Base-by-base conservation (phyloP, 2,888 invertebrate species). In the Osedax frankpressi region DNA sequence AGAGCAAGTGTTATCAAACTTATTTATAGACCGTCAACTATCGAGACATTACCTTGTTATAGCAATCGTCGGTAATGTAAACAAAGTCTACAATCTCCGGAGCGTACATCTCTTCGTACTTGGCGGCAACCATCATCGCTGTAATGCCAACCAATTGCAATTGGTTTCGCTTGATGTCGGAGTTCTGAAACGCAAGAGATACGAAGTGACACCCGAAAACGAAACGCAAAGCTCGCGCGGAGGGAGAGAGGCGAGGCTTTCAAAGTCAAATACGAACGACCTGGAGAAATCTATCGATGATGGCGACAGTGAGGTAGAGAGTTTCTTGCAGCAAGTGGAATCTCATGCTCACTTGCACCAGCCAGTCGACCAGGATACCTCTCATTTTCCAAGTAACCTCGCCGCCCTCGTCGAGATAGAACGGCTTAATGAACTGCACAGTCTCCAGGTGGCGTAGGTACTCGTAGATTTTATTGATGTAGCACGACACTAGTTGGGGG, bases 71-170 rank as follows among this genome's bases (percentile, higher is more conserved):
- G 11, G 94, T 92, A 73, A 96, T 91, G 82, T 90, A 93, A 19
- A 92, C 90, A 86, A 94, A 94, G 85, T 97, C 96, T 3, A 86
- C 86, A 27, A 94, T 88, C 67, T 92, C 91, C 0, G 95, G 94
- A 0, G 91, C 88, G 80, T 90, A 93, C 80, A 94, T 90, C 86
- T 97, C 97, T 85, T 97, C 96, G 81, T 93, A 95, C 84, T 97
- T 97, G 81, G 91, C 89, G 0, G 96, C 94, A 73, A 95, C 89
- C 80, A 93, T 90, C 87, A 96, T 89, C 0, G 93, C 90, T 0
- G 93, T 89, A 0, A 92, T 90, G 2, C 94, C 95, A 14, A 94
- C 91, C 76, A 95, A 86, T 82, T 96, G 95, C 75, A 95, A 87
- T 78, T 89, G 88, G 77, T 88, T 89, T 77, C 89, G 88, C 19